Conservation (phyloP, 2,888 invertebrate species). For the Eubasilissa splendida region DNA sequence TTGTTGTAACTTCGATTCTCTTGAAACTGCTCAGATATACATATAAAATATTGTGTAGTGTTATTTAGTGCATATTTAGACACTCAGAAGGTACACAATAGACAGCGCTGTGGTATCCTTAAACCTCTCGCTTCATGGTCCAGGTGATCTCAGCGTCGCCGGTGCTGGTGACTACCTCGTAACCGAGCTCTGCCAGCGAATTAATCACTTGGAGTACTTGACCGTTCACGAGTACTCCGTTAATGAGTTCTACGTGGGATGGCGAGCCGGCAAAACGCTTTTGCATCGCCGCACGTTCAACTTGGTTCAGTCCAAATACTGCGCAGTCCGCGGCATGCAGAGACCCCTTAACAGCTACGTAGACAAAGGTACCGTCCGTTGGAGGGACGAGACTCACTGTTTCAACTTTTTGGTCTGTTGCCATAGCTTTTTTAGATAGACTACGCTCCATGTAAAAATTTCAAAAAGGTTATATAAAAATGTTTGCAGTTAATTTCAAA, state of each 20-base stretch:
- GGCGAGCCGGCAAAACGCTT: conserved; percentile 80
- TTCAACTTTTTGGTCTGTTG: conserved; percentile 58
- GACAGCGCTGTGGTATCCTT: neutral
- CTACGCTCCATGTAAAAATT: no score
- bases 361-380: conserved; percentile 76
- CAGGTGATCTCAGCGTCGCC: conserved; percentile 88
- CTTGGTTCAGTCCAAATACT: conserved; percentile 82
- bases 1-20: no score
- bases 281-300: conserved; percentile 79
- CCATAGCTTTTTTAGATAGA: conserved; percentile 35
- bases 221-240: conserved; percentile 81
- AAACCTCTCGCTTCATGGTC: conserved; percentile 85
- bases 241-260: conserved; percentile 73
- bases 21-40: no score
- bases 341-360: conserved; percentile 86
- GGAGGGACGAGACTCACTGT: conserved; percentile 60
- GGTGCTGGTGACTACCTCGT: conserved; percentile 83
- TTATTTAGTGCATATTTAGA: no score
- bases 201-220: conserved; percentile 82
- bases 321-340: conserved; percentile 82
- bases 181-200: conserved; percentile 83
- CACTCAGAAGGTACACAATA: neutral
- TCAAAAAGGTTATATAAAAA: no score
- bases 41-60: no score
- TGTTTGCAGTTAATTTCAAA: no score